Evolutionary conservation across 1,140 invertebrate genomes (phyloP), one percentile per base, ranked within the genome.

Genomic region (Leptinotarsa defecta): DNA sequence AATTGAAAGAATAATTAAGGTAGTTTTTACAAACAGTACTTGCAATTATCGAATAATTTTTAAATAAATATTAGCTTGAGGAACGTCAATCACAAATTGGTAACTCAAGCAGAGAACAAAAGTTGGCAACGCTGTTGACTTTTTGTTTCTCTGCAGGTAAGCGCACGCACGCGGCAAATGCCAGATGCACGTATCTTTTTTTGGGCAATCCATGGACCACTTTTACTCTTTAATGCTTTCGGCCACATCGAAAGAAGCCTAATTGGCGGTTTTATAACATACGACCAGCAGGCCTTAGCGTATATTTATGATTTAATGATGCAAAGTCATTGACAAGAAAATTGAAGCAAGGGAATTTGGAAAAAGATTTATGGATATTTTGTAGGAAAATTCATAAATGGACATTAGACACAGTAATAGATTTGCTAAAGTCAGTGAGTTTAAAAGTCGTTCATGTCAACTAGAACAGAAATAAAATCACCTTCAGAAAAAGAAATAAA

Each of bases 161-260:
- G 6, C 68, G 49, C 48, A 20, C 43, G 48, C 68, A 52, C 20
- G 68, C 27, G 13, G 27, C 68, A 13, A 34, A 73, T 3, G 71
- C 71, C 70, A 65, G 63, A 34, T 64, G 62, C 48, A 69, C 13
- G n/a, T 48, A 48, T 48, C 43, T 48, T 69, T 69, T 68, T 71
- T 71, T 52, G 3, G 69, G 71, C 48, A 13, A 24, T 48, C 13
- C 15, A 27, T 61, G 73, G 73, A 74, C 73, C 73, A 63, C 73
- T 74, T 74, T 74, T 68, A 68, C 73, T 74, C 68, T 74, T 61
- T 6, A 48, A 19, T 62, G 72, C 48, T 74, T 64, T 64, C 15
- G 72, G 62, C 3, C 64, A 48, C 19, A 34, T 43, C 43, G 19
- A 43, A 49, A 72, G 20, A 27, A 62, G n/a, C 24, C 24, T 62